Conservation (phyloP, 2,113 vertebrate genomes). For the Pogona vitticeps region DNA sequence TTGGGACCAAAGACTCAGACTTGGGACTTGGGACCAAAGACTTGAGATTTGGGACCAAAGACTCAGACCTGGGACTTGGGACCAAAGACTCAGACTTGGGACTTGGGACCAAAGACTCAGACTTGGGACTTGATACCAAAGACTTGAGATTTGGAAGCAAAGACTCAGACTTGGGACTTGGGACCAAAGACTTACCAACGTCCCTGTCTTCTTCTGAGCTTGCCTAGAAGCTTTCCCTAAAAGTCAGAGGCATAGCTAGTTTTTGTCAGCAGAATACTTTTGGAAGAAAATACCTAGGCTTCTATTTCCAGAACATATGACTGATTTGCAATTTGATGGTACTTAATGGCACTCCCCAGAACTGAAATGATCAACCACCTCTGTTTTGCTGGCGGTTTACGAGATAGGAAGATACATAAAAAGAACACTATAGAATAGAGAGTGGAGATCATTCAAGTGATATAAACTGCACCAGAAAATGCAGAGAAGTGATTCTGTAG, state of each 20-base stretch:
- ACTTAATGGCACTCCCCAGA: conserved; percentile 45
- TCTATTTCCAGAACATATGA: conserved; percentile 49
- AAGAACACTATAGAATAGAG: conserved; percentile 42
- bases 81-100: too few species aligned
- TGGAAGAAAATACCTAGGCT: conserved; percentile 37
- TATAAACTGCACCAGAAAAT: conserved; percentile 46
- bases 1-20: too few species aligned
- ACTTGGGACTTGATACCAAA: too few species aligned
- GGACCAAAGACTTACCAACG: too few species aligned
- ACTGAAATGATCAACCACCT: conserved; percentile 65
- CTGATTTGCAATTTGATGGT: conserved; percentile 61
- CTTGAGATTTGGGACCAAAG: too few species aligned
- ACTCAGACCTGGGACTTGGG: too few species aligned
- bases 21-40: too few species aligned
- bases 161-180: too few species aligned
- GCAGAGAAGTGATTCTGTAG: conserved; percentile 31
- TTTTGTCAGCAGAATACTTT: conserved; percentile 29
- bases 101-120: too few species aligned
- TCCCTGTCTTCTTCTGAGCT: neutral
- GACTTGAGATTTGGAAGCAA: too few species aligned
- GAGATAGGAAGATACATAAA: conserved; percentile 53
- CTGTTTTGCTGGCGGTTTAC: conserved; percentile 55
- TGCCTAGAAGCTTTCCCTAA: neutral
- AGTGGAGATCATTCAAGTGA: conserved; percentile 37
- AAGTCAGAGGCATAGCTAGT: neutral